Evolutionary conservation across 2,888 invertebrate species (phyloP).

Genomic region (Apamea epomidion): DNA sequence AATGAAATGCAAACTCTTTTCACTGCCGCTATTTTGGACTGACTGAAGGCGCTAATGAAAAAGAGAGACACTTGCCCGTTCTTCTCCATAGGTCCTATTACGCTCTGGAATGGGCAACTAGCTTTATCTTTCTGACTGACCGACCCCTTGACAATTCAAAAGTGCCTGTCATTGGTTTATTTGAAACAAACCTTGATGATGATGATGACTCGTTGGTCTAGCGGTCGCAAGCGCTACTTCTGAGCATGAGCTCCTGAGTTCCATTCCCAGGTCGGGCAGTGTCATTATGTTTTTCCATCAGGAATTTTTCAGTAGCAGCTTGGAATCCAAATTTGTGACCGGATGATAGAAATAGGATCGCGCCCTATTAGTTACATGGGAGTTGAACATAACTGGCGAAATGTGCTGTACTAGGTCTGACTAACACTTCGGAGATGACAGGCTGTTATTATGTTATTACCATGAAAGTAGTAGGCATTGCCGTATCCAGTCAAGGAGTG

Average conservation of each 20-base stretch:
- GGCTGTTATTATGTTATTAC: neutral
- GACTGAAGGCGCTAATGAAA: too few relatives aligned
- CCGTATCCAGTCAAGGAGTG: too few relatives aligned
- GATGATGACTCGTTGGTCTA: neutral
- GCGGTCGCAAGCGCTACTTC: neutral
- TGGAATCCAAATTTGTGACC: neutral
- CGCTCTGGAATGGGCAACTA: neutral
- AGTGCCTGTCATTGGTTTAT: too few relatives aligned
- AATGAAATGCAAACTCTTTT: slow-evolving; percentile 16
- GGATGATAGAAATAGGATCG: neutral
- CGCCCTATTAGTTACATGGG: too few relatives aligned
- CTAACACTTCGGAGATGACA: neutral
- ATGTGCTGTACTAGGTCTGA: neutral
- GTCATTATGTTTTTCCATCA: neutral
- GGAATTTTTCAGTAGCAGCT: neutral
- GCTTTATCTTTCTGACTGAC: too few relatives aligned
- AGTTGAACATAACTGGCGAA: neutral
- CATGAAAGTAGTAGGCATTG: neutral
- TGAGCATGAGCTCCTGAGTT: neutral
- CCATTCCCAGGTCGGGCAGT: neutral
- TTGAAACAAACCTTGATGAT: neutral
- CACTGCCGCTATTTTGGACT: neutral
- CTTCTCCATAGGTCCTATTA: neutral
- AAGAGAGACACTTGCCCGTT: neutral
- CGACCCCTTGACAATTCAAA: too few relatives aligned